Conservation (phyloP, 2,113 vertebrate species). For the Syngnathoides biaculeatus region DNA sequence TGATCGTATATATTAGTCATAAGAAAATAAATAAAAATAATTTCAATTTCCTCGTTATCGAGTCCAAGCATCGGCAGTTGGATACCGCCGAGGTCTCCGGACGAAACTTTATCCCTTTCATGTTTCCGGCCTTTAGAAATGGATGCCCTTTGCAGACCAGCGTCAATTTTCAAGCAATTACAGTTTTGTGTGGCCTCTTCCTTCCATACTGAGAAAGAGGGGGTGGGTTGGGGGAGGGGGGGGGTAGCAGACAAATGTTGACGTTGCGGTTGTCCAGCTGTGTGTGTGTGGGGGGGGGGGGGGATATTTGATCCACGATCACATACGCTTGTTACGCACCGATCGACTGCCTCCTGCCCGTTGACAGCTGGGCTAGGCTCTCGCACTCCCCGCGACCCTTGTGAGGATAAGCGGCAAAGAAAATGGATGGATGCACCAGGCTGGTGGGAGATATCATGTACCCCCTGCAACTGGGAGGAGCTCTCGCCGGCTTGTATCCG, state of each 20-base stretch:
- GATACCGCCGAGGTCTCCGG: constrained; percentile 45
- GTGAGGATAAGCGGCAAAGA: too few relatives aligned
- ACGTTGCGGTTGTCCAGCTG: constrained; percentile 22
- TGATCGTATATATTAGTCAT: too few relatives aligned
- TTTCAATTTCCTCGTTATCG: background rate
- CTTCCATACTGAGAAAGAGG: constrained; percentile 32
- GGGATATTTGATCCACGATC: constrained; percentile 58
- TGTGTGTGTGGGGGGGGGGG: background rate
- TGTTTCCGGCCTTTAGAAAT: constrained; percentile 49
- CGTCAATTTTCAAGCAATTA: constrained; percentile 69
- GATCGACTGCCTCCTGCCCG: too few relatives aligned
- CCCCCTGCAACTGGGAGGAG: too few relatives aligned
- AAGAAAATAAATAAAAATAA: too few relatives aligned
- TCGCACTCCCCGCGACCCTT: too few relatives aligned
- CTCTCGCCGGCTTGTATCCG: too few relatives aligned
- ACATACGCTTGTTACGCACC: constrained; percentile 28
- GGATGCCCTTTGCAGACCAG: constrained; percentile 35
- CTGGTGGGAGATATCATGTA: too few relatives aligned
- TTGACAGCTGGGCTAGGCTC: too few relatives aligned
- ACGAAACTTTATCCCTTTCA: constrained; percentile 56
- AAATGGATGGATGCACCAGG: too few relatives aligned
- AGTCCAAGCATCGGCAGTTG: constrained; percentile 10
- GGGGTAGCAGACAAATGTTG: constrained; percentile 34
- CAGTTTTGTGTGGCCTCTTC: constrained; percentile 52
- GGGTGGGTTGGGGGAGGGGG: constrained; percentile 31